Base-by-base conservation (phyloP, 2,113 vertebrate species). In the Laticauda colubrina region DNA sequence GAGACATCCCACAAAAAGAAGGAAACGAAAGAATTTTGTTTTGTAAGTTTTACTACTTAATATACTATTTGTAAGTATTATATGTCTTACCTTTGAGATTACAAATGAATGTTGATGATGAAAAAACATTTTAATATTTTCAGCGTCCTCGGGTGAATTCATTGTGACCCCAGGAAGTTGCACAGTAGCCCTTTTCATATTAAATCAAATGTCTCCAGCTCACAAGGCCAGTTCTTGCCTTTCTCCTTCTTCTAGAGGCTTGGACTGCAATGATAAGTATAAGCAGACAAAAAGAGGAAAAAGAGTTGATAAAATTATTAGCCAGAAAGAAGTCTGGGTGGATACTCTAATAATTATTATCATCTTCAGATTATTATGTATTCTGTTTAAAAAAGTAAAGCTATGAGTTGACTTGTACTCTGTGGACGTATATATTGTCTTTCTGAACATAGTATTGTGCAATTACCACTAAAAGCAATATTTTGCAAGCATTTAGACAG, bases 81-180 rank as follows among this genome's bases (percentile, higher is more conserved):
- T 1, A 87, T 87, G 11, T 53, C 96, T 97, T 97, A 99, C 99
- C 98, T 99, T 99, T 8, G 98, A 99, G 54, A 98, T 93, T 56
- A 98, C 97, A 97, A 99, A 99, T 34, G 98, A 98, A 87, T 97
- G 97, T 90, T 95, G 97, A 24, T 98, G 98, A 18, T 98, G 96
- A 85, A 98, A 91, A 2, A 99, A 97, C 90, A 96, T 96, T 91
- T 96, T 95, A 56, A 97, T 95, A 90, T 97, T 98, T 18, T 93
- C 94, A 23, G 89, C 56, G 15, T 97, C 96, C 90, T 96, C 94
- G 0, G 89, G 1, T 9, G 94, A 95, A 24, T 56, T 29, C 98
- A 98, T 97, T 23, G 92, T 94, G 24, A 26, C 24, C 24, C 59
- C 59, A 61, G 59, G 24, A 61, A 61, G 24, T 61, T 61, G 59